Evolutionary conservation across 2,113 vertebrate genomes (phyloP).

Genomic region (Tychaedon coryphoeus): DNA sequence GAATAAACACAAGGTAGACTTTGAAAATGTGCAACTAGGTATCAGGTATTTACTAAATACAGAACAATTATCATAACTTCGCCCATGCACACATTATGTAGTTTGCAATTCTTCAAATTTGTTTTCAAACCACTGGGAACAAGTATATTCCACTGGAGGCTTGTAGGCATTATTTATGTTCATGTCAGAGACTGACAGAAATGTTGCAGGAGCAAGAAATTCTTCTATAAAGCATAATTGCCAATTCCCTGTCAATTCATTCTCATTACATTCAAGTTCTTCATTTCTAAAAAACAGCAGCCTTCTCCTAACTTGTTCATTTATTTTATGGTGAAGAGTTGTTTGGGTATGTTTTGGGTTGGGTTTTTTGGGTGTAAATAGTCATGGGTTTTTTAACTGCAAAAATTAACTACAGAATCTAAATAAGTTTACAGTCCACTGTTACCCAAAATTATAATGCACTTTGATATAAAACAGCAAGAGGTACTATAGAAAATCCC

Average conservation of each 20-base stretch:
- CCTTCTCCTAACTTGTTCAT: background rate
- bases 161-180: background rate
- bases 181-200: background rate
- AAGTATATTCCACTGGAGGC: background rate
- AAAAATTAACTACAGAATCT: background rate
- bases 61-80: background rate
- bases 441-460: background rate
- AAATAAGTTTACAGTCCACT: background rate
- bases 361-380: background rate
- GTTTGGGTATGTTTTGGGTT: background rate
- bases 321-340: background rate
- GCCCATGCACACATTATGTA: background rate
- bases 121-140: background rate
- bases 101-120: background rate
- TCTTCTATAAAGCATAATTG: background rate
- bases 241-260: background rate
- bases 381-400: background rate
- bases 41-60: background rate
- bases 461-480: background rate
- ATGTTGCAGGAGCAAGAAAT: background rate
- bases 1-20: background rate
- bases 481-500: background rate
- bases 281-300: background rate
- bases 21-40: background rate
- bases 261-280: background rate